Percentiles rank a stretch among this genome's conserved stretches.
Evolutionary conservation across 2,797 vertebrate species (phyloP).

Genomic region (Calcarius lapponicus): DNA sequence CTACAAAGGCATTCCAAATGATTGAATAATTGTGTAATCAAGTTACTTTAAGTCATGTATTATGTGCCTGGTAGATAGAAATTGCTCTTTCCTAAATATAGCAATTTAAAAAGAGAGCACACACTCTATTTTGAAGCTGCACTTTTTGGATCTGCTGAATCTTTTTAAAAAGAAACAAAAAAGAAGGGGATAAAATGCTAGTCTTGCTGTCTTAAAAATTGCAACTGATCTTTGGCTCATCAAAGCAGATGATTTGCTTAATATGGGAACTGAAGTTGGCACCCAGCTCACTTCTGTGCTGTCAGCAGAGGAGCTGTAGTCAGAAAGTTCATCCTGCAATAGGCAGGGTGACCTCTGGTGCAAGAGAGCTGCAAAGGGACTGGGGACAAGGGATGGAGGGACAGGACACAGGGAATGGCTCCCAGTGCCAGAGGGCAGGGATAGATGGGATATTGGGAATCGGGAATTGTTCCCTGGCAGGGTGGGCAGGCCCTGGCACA

Average conservation of each 20-base stretch:
- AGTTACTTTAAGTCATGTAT: constrained; percentile 64
- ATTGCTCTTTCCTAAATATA: constrained; percentile 57
- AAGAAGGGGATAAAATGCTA: not conserved
- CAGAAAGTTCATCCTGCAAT: not conserved
- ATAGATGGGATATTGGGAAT: accelerated
- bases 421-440: not conserved
- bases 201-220: constrained; percentile 41
- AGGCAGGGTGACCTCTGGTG: not conserved
- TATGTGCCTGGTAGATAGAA: constrained; percentile 60
- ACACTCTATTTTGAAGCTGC: not conserved
- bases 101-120: not conserved
- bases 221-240: constrained; percentile 23
- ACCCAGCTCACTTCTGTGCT: not conserved
- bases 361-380: not conserved
- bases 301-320: not conserved
- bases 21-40: constrained; percentile 69
- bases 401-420: not conserved
- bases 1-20: constrained; percentile 63
- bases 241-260: constrained; percentile 20
- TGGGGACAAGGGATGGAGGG: not conserved
- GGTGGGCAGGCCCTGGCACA: not conserved
- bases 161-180: constrained; percentile 3
- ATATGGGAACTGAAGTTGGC: not conserved
- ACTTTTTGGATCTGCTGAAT: not conserved
- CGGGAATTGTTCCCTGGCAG: accelerated